Evolutionary conservation across 1,140 invertebrate genomes (phyloP).

Genomic region (Orchesella cincta): DNA sequence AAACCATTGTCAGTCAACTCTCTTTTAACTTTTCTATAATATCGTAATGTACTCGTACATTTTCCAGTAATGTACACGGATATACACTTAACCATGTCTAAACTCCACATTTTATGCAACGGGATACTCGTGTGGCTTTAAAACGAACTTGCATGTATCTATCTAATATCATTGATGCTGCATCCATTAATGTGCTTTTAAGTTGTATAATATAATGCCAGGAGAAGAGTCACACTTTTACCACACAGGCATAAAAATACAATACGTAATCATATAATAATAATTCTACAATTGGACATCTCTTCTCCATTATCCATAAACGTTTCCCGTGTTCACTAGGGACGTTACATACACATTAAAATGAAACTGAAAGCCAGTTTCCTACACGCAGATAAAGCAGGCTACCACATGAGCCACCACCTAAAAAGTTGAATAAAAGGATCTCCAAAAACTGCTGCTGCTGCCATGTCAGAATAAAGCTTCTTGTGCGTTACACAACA

Average conservation of each 20-base stretch:
- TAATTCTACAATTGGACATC: background rate
- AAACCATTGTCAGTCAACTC: background rate
- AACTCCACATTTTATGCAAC: background rate
- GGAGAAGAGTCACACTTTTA: conserved; percentile 11
- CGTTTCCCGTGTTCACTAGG: conserved; percentile 24
- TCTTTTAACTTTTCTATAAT: background rate
- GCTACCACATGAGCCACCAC: background rate
- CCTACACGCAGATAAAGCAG: background rate
- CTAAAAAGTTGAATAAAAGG: background rate
- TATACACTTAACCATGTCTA: background rate
- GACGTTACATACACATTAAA: conserved; percentile 19
- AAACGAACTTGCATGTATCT: too few relatives aligned
- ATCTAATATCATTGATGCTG: background rate
- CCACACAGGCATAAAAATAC: background rate
- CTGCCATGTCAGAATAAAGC: too few relatives aligned
- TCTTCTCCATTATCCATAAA: conserved; percentile 27
- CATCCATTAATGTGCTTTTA: conserved; percentile 6
- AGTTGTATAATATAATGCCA: background rate
- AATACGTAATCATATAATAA: background rate
- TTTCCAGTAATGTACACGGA: too few relatives aligned
- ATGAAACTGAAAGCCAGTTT: conserved; percentile 19
- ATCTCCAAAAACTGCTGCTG: background rate
- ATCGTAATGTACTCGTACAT: background rate
- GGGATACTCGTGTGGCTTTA: too few relatives aligned
- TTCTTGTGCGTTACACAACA: background rate